Evolutionary conservation across 1,140 invertebrate genomes (phyloP).

Genomic region (Harpegnathos saltator): DNA sequence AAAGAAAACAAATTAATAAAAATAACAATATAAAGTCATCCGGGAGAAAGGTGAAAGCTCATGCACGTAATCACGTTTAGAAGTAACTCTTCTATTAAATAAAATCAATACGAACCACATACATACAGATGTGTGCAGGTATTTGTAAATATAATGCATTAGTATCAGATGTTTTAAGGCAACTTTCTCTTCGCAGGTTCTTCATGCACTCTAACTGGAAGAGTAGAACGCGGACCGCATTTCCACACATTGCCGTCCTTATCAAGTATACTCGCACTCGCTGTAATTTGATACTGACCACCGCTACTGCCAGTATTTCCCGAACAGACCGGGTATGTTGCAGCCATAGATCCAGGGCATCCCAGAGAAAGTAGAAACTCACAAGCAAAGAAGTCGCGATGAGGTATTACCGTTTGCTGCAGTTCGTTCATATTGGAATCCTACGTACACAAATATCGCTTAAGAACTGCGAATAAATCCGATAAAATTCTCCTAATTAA

Average conservation of each 20-base stretch:
- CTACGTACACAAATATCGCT: constrained; percentile 66
- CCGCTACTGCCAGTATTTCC: constrained; percentile 64
- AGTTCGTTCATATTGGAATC: constrained; percentile 86
- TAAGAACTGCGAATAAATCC: neutral
- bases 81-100: too few relatives aligned
- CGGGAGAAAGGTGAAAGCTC: too few relatives aligned
- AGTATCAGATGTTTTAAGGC: constrained; percentile 52
- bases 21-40: too few relatives aligned
- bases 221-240: constrained; percentile 89
- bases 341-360: constrained; percentile 52
- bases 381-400: constrained; percentile 93
- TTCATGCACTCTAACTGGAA: constrained; percentile 91
- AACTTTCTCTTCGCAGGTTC: constrained; percentile 85
- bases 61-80: too few relatives aligned
- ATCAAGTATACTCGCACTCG: constrained; percentile 91
- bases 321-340: constrained; percentile 21
- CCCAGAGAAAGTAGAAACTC: constrained; percentile 90
- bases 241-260: constrained; percentile 91
- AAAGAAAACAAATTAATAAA: too few relatives aligned
- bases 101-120: too few relatives aligned
- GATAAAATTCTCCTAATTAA: neutral
- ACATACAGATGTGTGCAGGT: too few relatives aligned
- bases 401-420: constrained; percentile 90
- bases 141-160: neutral
- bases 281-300: constrained; percentile 88